These are phyloP conservation scores for Stegana nigrithorax DNA, from an alignment of 2,888 invertebrate genomes.

Conservation along the genomic window DNA sequence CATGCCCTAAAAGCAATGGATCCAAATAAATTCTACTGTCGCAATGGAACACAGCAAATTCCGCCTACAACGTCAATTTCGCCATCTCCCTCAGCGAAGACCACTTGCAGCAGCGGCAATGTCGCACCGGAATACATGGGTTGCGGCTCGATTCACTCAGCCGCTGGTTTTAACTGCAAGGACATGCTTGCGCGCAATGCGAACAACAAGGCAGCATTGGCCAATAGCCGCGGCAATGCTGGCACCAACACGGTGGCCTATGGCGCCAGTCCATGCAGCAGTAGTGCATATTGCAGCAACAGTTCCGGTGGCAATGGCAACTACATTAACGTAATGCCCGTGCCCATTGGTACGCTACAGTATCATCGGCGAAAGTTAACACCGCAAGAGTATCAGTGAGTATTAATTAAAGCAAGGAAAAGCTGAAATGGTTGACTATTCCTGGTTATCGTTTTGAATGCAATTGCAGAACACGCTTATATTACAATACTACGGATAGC, in stretches of 20 bases:
- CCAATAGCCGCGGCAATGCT: slow-evolving; percentile 36
- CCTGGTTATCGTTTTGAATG: too few species aligned
- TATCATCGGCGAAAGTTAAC: slow-evolving; percentile 67
- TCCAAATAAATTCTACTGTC: slow-evolving; percentile 64
- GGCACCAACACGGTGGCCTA: slow-evolving; percentile 33
- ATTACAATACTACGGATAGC: slow-evolving; percentile 64
- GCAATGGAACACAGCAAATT: slow-evolving; percentile 48
- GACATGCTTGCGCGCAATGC: slow-evolving; percentile 43
- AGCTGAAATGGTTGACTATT: too few species aligned
- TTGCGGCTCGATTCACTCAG: slow-evolving; percentile 40
- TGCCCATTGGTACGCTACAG: slow-evolving; percentile 65
- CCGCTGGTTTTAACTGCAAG: slow-evolving; percentile 39
- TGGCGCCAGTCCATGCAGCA: too few species aligned
- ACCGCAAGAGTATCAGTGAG: slow-evolving; percentile 68
- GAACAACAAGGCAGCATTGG: slow-evolving; percentile 40
- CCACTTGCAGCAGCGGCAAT: slow-evolving; percentile 38
- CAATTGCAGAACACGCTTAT: slow-evolving; percentile 62
- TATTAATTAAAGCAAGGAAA: too few species aligned
- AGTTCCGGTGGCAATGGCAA: slow-evolving; percentile 50
- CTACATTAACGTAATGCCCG: slow-evolving; percentile 67
- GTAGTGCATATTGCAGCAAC: slow-evolving; percentile 43
- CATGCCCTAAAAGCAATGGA: slow-evolving; percentile 60
- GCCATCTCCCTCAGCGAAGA: slow-evolving; percentile 47
- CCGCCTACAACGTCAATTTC: slow-evolving; percentile 47
- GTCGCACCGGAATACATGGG: slow-evolving; percentile 44